Evolutionary conservation across 2,888 invertebrate genomes (phyloP).

Genomic region (Lasioglossum lativentre): DNA sequence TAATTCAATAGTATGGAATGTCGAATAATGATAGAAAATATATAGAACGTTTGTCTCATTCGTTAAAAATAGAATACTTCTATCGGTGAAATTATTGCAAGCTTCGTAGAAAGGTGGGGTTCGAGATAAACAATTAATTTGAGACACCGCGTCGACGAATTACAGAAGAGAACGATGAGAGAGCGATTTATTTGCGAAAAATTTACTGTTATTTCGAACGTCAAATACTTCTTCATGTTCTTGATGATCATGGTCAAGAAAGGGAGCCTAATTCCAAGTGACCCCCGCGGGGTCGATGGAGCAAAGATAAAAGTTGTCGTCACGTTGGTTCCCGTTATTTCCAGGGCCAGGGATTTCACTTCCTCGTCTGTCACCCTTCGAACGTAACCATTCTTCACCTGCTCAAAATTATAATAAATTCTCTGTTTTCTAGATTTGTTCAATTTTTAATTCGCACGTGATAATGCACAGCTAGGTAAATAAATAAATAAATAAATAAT

Average conservation of each 20-base stretch:
- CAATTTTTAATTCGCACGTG: background rate
- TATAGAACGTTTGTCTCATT: background rate
- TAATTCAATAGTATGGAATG: background rate
- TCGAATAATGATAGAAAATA: background rate
- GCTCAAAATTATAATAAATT: conserved; percentile 20
- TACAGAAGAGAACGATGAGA: background rate
- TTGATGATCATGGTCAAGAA: conserved; percentile 98
- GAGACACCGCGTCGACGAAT: too few species aligned
- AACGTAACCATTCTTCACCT: conserved; percentile 96
- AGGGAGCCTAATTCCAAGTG: conserved; percentile 96
- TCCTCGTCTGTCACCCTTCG: conserved; percentile 97
- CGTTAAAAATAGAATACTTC: background rate
- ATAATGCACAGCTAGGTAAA: background rate
- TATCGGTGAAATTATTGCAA: too few species aligned
- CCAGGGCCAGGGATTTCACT: conserved; percentile 97
- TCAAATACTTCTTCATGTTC: conserved; percentile 98
- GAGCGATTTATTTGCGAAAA: background rate
- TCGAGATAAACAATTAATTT: background rate
- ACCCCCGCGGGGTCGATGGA: conserved; percentile 95
- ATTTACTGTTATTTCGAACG: conserved; percentile 98
- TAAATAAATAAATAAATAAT: background rate
- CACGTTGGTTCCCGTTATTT: conserved; percentile 97
- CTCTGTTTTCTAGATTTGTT: background rate
- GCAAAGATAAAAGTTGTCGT: conserved; percentile 97
- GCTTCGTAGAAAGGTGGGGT: background rate